Evolutionary conservation across 1,140 invertebrate genomes (phyloP).

Genomic region (Riptortus pedestris): DNA sequence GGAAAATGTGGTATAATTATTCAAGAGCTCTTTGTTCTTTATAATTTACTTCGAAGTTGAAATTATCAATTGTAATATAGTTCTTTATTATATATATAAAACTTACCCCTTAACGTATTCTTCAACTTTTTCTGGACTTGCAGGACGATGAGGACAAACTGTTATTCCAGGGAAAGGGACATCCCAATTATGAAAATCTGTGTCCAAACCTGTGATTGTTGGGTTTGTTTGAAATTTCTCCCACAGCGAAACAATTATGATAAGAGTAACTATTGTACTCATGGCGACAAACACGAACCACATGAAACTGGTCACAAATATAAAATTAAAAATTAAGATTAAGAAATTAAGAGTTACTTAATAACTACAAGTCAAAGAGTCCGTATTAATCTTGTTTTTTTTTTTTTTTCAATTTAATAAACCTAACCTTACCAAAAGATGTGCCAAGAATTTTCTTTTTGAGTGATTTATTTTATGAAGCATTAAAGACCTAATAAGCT

Average conservation of each 20-base stretch:
- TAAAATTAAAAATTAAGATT: conserved; percentile 17
- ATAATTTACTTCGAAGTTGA: too few relatives aligned
- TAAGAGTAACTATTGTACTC: conserved; percentile 51
- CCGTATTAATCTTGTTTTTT: too few relatives aligned
- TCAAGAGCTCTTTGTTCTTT: too few relatives aligned
- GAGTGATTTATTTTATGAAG: too few relatives aligned
- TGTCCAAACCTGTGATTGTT: conserved; percentile 53
- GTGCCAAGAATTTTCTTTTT: too few relatives aligned
- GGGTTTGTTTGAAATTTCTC: conserved; percentile 69
- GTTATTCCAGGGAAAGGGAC: conserved; percentile 58
- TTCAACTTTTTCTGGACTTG: conserved; percentile 29
- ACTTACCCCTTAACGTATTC: conserved; percentile 4
- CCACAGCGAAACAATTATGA: conserved; percentile 61
- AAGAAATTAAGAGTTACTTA: background rate
- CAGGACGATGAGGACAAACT: conserved; percentile 47
- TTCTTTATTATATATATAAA: too few relatives aligned
- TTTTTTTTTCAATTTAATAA: too few relatives aligned
- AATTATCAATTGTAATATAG: too few relatives aligned
- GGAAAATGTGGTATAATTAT: too few relatives aligned
- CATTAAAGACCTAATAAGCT: too few relatives aligned
- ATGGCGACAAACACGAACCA: conserved; percentile 59
- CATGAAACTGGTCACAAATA: conserved; percentile 47
- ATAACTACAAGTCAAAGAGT: too few relatives aligned
- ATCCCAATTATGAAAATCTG: conserved; percentile 63
- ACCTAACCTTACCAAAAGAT: too few relatives aligned